phyloP scores from a whole-genome alignment of 2,888 invertebrate genomes.

The Xylota sylvarum region DNA sequence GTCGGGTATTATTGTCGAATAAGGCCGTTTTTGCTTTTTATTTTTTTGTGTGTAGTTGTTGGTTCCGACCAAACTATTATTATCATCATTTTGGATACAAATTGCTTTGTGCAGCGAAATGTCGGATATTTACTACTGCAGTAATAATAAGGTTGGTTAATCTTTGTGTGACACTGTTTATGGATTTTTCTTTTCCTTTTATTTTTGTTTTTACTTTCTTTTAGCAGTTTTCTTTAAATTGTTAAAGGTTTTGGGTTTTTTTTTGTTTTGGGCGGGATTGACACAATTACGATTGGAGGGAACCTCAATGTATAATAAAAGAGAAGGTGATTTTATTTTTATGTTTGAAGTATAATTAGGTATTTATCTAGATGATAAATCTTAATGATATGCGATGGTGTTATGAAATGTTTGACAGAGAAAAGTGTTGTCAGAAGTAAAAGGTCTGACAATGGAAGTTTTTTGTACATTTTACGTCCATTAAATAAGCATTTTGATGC shows the following conservation, averaged over 20 bases:
- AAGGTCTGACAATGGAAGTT: too few relatives aligned
- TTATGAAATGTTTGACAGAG: neutral
- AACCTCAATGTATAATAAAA: constrained; percentile 23
- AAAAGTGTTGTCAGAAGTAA: too few relatives aligned
- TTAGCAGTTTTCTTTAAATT: constrained; percentile 16
- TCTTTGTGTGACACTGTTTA: constrained; percentile 26
- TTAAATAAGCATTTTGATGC: too few relatives aligned
- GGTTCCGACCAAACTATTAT: neutral
- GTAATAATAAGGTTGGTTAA: constrained; percentile 70
- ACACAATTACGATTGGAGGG: constrained; percentile 5
- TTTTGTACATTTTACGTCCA: too few relatives aligned
- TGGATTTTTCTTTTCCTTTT: constrained; percentile 13
- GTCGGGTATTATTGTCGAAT: constrained; percentile 25
- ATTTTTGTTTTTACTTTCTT: constrained; percentile 55
- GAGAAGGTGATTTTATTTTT: constrained; percentile 59
- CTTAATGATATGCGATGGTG: neutral
- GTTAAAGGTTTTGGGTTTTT: neutral
- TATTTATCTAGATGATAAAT: constrained; percentile 30
- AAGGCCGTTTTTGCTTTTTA: constrained; percentile 21
- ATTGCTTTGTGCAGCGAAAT: constrained; percentile 63
- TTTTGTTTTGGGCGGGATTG: constrained; percentile 27
- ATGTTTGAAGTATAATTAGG: neutral
- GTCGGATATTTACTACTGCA: constrained; percentile 76
- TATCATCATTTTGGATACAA: constrained; percentile 58
- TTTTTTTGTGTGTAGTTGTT: neutral